Percentiles rank a stretch among this genome's conserved stretches.
Evolutionary conservation across 2,113 vertebrate genomes (phyloP).

Genomic region (Galeopterus variegatus): DNA sequence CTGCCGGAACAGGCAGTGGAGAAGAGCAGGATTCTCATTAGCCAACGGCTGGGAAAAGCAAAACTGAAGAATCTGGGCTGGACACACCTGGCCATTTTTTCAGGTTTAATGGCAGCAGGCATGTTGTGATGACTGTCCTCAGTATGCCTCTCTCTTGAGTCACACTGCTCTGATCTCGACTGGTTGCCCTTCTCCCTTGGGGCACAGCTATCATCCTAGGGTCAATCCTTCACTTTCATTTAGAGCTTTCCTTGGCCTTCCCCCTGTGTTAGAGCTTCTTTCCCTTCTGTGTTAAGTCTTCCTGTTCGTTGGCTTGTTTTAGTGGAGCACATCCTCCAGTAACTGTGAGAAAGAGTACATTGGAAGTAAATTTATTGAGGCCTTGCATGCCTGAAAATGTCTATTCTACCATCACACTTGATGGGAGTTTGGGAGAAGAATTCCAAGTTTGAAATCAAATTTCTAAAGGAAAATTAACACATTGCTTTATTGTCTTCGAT

Average conservation of each 20-base stretch:
- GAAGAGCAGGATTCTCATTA: neutral
- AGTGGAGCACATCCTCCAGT: neutral
- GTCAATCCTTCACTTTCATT: neutral
- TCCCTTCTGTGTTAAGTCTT: neutral
- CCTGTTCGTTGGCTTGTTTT: neutral
- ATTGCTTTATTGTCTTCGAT: neutral
- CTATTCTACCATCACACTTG: neutral
- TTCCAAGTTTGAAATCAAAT: slow-evolving; percentile 40
- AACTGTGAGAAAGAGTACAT: neutral
- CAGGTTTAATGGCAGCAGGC: neutral
- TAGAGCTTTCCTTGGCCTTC: neutral
- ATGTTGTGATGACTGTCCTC: neutral
- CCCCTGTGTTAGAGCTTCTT: neutral
- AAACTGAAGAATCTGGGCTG: neutral
- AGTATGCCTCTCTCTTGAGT: neutral
- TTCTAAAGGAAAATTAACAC: slow-evolving; percentile 45
- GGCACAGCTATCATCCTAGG: neutral
- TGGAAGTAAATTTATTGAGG: neutral
- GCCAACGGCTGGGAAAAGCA: neutral
- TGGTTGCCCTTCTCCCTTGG: neutral
- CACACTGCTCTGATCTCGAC: neutral
- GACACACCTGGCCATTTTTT: neutral
- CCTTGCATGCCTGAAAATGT: neutral
- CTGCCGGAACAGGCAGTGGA: neutral
- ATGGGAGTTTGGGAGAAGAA: neutral